phyloP scores from a whole-genome alignment of 2,888 invertebrate species.

The Criorhina ranunculi region DNA sequence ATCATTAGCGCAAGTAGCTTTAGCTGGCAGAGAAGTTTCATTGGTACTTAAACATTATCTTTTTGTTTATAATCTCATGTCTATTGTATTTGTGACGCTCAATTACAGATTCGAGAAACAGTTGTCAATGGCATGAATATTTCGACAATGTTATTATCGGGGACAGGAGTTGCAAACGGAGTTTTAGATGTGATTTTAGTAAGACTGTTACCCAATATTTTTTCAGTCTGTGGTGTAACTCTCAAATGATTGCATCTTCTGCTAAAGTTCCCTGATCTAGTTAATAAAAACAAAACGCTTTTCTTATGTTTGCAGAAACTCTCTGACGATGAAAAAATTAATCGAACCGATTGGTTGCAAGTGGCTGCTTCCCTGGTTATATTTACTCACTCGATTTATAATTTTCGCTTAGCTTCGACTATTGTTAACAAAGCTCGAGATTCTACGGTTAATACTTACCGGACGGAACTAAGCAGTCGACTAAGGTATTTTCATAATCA shows the following conservation, averaged over 20 bases:
- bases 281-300: no score
- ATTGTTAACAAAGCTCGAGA: constrained; percentile 79
- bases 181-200: constrained; percentile 81
- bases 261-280: background rate
- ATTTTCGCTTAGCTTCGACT: constrained; percentile 81
- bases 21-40: constrained; percentile 79
- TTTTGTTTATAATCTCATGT: background rate
- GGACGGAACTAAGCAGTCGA: constrained; percentile 79
- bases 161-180: constrained; percentile 80
- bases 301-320: constrained; percentile 78
- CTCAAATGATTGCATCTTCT: no score
- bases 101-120: constrained; percentile 74
- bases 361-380: constrained; percentile 81
- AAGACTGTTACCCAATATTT: constrained; percentile 37
- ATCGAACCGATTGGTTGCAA: constrained; percentile 79
- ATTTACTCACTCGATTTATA: constrained; percentile 82
- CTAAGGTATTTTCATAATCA: constrained; percentile 78
- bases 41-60: constrained; percentile 74
- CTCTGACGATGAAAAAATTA: constrained; percentile 80
- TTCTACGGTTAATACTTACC: constrained; percentile 78
- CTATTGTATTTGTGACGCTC: background rate
- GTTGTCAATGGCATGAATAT: constrained; percentile 82
- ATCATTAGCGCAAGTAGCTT: constrained; percentile 78
- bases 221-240: no score
- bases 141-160: constrained; percentile 81